Evolutionary conservation across 2,888 invertebrate genomes (phyloP), one percentile per base, ranked within the genome.

Genomic region (Panopea generosa): DNA sequence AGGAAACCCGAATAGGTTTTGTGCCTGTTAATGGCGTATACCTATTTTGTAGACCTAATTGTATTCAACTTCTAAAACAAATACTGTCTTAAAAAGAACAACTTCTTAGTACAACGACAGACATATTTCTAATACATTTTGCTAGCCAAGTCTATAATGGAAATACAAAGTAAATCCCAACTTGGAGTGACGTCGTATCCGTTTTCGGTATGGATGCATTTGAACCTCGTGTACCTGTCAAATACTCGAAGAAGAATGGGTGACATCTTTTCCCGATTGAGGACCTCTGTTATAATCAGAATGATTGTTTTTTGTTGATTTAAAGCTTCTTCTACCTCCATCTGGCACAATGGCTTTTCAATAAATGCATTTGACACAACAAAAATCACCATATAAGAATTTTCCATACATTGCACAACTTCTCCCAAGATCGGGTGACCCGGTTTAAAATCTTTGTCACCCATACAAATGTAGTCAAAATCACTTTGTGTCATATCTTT

Each of bases 261-360:
- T 1, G 57, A 16, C 57, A 57, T 57, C 11, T 9, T 2, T 9
- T 22, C 20, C 2, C 24, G 1, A 16, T 55, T 55, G 9, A 53
- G 18, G 18, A 43, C 16, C 27, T 55, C 65, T n/a, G 7, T 45
- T 7, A 38, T 29, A 0, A 65, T 40, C n/a, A 65, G 45, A 29
- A 65, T 45, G 20, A 65, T 55, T 1, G 53, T 53, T 56, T 55
- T 65, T 11, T 47, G 18, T 16, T 40, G 6, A 2, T 40, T 18
- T 22, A 53, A 53, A 2, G 55, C 47, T 33, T 66, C 45, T 33
- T 33, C 27, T 1, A 66, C 22, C 16, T 47, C 56, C 29, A 49
- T 33, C 18, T 66, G 33, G 24, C 66, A 57, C 66, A 56, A 57
- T 9, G 18, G 38, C 18, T 56, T 56, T 22, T 18, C 16, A 66